Evolutionary conservation across 2,797 vertebrate species (phyloP).

Genomic region (Danio jaintianensis): DNA sequence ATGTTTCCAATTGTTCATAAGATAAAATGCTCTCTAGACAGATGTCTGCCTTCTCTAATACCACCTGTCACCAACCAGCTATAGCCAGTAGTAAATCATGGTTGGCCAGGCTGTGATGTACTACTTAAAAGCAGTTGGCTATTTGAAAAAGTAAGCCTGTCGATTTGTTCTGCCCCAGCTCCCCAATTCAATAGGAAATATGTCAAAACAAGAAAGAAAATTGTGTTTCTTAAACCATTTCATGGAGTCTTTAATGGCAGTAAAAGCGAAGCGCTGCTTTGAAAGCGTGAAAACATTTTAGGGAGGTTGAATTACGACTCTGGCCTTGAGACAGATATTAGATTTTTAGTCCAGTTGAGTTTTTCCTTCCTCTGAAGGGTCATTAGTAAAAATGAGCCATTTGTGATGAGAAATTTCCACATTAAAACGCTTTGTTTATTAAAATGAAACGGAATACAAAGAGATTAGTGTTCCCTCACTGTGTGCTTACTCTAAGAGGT

Average conservation of each 20-base stretch:
- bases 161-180: slow-evolving; percentile 21
- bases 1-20: background rate
- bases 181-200: slow-evolving; percentile 10
- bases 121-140: background rate
- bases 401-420: slow-evolving; percentile 57
- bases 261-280: slow-evolving; percentile 16
- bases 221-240: slow-evolving; percentile 26
- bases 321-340: slow-evolving; percentile 24
- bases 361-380: slow-evolving; percentile 34
- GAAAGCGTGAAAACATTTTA: slow-evolving; percentile 29
- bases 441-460: slow-evolving; percentile 57
- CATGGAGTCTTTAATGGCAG: slow-evolving; percentile 27
- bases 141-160: slow-evolving; percentile 25
- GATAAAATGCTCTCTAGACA: background rate
- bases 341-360: slow-evolving; percentile 37
- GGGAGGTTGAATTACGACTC: slow-evolving; percentile 26
- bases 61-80: background rate
- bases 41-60: slow-evolving; percentile 1
- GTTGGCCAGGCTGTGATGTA: slow-evolving; percentile 19
- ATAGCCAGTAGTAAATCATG: background rate
- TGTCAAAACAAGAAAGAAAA: slow-evolving; percentile 37
- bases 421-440: slow-evolving; percentile 60
- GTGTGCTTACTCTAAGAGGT: slow-evolving; percentile 48
- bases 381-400: slow-evolving; percentile 54
- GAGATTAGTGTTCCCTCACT: slow-evolving; percentile 57